A percentile compares a stretch with the other conserved stretches of the same genome.
These are phyloP conservation scores for Pseudomyrmex flavicornis DNA, from an alignment of 1,140 invertebrate genomes.

Conservation along the genomic window DNA sequence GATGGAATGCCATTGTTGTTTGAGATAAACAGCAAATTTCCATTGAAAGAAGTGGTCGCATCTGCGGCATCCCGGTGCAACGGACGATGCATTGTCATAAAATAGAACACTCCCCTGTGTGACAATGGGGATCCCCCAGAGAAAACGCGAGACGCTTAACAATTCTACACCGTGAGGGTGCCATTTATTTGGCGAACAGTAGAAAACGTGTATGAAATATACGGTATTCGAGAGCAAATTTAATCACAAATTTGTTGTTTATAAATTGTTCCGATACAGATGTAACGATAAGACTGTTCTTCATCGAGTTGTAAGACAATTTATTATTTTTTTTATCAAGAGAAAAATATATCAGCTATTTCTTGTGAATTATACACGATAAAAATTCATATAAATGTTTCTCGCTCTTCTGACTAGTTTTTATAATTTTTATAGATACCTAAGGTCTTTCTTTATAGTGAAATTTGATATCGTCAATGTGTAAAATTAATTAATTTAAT, in stretches of 20 bases:
- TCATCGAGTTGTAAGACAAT: not conserved
- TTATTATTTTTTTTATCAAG: too few relatives aligned
- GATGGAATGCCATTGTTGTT: conserved; percentile 17
- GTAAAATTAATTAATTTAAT: not conserved
- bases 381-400: too few relatives aligned
- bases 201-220: not conserved
- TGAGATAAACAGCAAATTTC: conserved; percentile 28
- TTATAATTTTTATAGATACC: too few relatives aligned
- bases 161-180: conserved; percentile 19
- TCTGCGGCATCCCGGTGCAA: conserved; percentile 62
- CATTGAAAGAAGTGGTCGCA: conserved; percentile 36
- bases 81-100: conserved; percentile 64
- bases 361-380: too few relatives aligned
- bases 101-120: conserved; percentile 52
- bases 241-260: not conserved
- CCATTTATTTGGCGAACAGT: not conserved
- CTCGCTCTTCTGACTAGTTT: too few relatives aligned
- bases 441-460: too few relatives aligned
- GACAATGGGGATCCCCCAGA: conserved; percentile 48
- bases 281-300: not conserved
- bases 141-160: conserved; percentile 21
- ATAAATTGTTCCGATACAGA: not conserved
- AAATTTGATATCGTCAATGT: not conserved
- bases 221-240: not conserved
- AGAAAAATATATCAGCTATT: too few relatives aligned